phyloP scores from a whole-genome alignment of 2,888 invertebrate genomes.

The Lepeophtheirus nordmannii region DNA sequence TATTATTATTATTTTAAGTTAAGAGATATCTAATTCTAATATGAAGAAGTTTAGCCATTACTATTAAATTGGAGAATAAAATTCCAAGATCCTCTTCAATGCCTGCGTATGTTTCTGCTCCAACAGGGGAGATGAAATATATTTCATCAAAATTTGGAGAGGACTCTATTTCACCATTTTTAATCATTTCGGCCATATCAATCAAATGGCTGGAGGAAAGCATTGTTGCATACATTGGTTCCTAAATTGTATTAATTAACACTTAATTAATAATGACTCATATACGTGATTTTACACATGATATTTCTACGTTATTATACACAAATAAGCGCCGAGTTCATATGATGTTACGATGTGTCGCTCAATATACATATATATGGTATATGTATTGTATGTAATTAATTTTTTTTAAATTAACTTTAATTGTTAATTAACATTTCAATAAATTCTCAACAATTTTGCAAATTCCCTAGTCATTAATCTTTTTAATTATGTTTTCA shows the following conservation, averaged over 20 bases:
- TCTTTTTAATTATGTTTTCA: no score
- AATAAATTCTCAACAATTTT: no score
- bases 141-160: not conserved
- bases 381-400: no score
- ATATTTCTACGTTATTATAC: no score
- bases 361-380: no score
- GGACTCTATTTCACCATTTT: not conserved
- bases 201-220: not conserved
- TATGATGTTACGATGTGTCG: no score
- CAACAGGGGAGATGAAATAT: not conserved
- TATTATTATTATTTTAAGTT: not conserved
- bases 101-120: not conserved
- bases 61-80: not conserved
- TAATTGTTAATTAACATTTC: no score
- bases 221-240: not conserved
- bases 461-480: no score
- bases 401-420: no score
- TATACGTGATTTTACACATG: no score
- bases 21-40: no score
- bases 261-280: not conserved
- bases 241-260: not conserved
- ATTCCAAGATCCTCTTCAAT: not conserved
- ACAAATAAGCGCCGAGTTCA: no score
- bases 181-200: not conserved
- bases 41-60: not conserved